Evolutionary conservation across 2,888 invertebrate genomes (phyloP).

Genomic region (Apamea epomidion): DNA sequence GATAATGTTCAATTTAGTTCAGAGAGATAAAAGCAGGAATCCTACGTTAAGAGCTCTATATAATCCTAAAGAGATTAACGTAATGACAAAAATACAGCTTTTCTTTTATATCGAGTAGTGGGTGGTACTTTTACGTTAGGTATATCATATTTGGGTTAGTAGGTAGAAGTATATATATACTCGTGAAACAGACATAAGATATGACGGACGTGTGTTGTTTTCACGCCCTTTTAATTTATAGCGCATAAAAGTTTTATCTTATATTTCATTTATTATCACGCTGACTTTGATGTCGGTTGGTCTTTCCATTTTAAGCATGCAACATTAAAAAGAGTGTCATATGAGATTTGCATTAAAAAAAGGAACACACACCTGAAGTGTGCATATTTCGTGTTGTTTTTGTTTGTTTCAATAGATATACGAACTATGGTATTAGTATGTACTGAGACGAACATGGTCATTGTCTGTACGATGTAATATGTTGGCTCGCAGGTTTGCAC

Average conservation of each 20-base stretch:
- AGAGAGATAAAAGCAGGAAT: conserved; percentile 39
- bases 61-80: conserved; percentile 29
- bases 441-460: too few species aligned
- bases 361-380: background rate
- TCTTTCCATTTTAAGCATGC: conserved; percentile 27
- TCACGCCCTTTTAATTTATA: conserved; percentile 64
- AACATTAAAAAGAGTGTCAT: conserved; percentile 22
- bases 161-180: background rate
- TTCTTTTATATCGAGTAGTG: conserved; percentile 10
- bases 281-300: conserved; percentile 59
- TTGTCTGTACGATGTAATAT: too few species aligned
- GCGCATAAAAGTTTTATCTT: conserved; percentile 64
- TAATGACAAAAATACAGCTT: conserved; percentile 37
- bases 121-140: background rate
- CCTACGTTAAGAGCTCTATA: conserved; percentile 36
- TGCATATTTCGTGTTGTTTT: background rate
- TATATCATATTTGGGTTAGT: conserved; percentile 34
- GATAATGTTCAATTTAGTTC: conserved; percentile 44
- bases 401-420: background rate
- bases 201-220: conserved; percentile 55
- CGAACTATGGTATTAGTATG: background rate
- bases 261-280: conserved; percentile 65
- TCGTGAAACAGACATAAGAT: conserved; percentile 18
- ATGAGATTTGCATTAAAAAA: conserved; percentile 35
- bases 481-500: too few species aligned